A percentile compares a stretch with the other conserved stretches of the same genome.
These are phyloP conservation scores for Oscheius sp. DNA, from an alignment of 2,888 invertebrate species.

Conservation along the genomic window DNA sequence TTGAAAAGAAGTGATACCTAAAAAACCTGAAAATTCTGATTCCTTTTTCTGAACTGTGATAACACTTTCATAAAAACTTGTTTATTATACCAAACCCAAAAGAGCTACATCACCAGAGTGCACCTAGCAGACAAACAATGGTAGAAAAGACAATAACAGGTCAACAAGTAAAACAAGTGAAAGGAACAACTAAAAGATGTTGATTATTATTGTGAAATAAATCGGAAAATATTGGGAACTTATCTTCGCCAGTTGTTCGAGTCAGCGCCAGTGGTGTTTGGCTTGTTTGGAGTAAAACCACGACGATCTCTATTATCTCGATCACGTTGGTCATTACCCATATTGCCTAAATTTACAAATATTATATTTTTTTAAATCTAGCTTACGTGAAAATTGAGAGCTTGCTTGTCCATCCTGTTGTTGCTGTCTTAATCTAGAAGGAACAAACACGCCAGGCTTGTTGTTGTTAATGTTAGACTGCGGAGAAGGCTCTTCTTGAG, in stretches of 20 bases:
- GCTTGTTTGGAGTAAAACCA: background rate
- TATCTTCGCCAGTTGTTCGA: conserved; percentile 39
- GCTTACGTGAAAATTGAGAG: too few relatives aligned
- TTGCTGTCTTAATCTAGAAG: too few relatives aligned
- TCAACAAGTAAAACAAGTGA: conserved; percentile 17
- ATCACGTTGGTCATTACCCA: too few relatives aligned
- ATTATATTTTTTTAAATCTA: too few relatives aligned
- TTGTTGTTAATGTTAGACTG: too few relatives aligned
- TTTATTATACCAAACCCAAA: conserved; percentile 15
- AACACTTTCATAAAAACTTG: background rate
- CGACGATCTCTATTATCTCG: background rate
- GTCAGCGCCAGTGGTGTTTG: conserved; percentile 33
- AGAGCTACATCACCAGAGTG: conserved; percentile 11
- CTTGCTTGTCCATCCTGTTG: too few relatives aligned
- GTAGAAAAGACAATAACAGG: conserved; percentile 12
- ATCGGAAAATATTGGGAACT: conserved; percentile 6
- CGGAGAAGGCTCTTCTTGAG: background rate
- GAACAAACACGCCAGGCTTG: background rate
- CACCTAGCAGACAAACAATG: background rate
- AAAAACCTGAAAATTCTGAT: too few relatives aligned
- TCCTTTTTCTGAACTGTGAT: background rate
- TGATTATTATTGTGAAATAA: conserved; percentile 8
- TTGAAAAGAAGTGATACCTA: background rate
- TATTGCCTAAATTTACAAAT: too few relatives aligned
- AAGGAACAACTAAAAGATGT: conserved; percentile 18